These are phyloP conservation scores for Sclerurus mexicanus DNA, from an alignment of 2,113 vertebrate species.

Conservation along the genomic window DNA sequence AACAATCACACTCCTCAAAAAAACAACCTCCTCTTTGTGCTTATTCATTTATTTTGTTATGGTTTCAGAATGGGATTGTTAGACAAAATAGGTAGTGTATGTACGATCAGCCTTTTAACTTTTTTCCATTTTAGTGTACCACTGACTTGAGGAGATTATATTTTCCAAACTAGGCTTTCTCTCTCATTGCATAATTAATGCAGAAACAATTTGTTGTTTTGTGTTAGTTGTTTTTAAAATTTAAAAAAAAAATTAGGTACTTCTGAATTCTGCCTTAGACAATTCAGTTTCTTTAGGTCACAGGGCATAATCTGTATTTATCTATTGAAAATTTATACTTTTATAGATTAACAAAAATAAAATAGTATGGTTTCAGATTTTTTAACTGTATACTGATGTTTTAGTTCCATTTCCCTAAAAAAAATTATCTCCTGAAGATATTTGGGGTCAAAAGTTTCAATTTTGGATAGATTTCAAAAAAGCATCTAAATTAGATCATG, in stretches of 20 bases:
- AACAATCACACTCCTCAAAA: not conserved
- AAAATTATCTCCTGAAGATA: not conserved
- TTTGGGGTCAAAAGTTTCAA: not conserved
- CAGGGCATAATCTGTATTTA: not conserved
- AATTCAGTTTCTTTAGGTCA: not conserved
- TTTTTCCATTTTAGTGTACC: not conserved
- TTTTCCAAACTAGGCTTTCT: not conserved
- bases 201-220: not conserved
- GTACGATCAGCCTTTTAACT: not conserved
- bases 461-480: not conserved
- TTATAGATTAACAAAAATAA: not conserved
- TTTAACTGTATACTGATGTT: not conserved
- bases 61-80: not conserved
- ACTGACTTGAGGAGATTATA: not conserved
- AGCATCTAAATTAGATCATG: not conserved
- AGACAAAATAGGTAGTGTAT: not conserved
- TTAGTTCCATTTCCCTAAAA: not conserved
- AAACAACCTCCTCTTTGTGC: not conserved
- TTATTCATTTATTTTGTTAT: not conserved
- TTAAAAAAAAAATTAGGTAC: not conserved
- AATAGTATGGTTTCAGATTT: not conserved
- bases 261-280: not conserved
- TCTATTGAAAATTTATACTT: not conserved
- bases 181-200: not conserved
- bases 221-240: not conserved